phyloP scores from a whole-genome alignment of 2,113 vertebrate genomes.

The Thomomys bottae region DNA sequence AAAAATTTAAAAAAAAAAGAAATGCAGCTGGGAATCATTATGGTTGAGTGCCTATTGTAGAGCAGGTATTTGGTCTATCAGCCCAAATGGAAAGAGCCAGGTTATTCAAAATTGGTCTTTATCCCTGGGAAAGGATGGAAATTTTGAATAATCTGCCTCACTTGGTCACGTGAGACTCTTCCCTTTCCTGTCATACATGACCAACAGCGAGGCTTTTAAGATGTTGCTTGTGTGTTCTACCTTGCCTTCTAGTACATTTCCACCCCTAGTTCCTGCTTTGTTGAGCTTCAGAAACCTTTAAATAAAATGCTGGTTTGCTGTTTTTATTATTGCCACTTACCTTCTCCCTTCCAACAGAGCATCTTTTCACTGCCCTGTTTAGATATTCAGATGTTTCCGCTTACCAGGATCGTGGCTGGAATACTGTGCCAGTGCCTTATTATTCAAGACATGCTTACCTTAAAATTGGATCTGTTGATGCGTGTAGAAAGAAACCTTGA shows the following conservation, averaged over 20 bases:
- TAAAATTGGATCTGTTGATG: not conserved
- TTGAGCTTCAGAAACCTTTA: constrained; percentile 18
- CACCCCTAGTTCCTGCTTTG: not conserved
- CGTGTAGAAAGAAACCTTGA: not conserved
- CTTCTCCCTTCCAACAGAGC: not conserved
- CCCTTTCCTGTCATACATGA: not conserved
- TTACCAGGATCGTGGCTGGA: not conserved
- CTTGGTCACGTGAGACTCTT: constrained; percentile 17
- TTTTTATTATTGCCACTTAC: constrained; percentile 17
- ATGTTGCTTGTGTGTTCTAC: not conserved
- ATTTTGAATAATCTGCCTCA: not conserved
- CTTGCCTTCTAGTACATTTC: not conserved
- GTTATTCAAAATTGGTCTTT: constrained; percentile 2
- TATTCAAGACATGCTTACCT: not conserved
- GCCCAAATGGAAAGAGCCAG: not conserved
- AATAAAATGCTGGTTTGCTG: not conserved
- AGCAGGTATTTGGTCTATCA: not conserved
- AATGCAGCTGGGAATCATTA: not conserved
- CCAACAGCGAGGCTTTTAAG: not conserved
- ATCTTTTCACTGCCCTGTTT: not conserved
- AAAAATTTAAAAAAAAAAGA: no score
- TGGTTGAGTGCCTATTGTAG: not conserved
- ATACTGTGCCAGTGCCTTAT: not conserved
- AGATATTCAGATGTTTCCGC: not conserved
- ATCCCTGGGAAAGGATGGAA: not conserved